phyloP scores from a whole-genome alignment of 2,888 invertebrate species.

The Synanthedon andrenaeformis region DNA sequence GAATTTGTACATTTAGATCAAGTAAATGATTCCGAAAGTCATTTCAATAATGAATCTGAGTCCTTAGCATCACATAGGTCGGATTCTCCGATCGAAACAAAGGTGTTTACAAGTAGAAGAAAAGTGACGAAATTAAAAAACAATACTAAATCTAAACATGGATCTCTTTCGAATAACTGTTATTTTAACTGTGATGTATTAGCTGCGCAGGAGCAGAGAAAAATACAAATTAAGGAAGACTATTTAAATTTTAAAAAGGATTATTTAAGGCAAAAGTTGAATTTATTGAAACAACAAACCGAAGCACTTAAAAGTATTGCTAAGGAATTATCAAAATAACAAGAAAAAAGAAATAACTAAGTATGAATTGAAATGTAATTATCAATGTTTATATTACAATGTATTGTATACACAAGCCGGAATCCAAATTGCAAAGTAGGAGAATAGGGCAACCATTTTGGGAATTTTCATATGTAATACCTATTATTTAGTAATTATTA shows the following conservation, averaged over 20 bases:
- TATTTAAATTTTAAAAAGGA: constrained; percentile 56
- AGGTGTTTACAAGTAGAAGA: constrained; percentile 26
- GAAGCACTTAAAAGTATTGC: constrained; percentile 57
- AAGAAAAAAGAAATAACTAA: background rate
- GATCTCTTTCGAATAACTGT: constrained; percentile 30
- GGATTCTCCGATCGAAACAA: constrained; percentile 35
- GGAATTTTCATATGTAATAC: too few relatives aligned
- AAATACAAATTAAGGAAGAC: constrained; percentile 49
- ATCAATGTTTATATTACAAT: too few relatives aligned
- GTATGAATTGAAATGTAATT: too few relatives aligned
- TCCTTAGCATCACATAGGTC: constrained; percentile 34
- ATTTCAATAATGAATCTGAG: constrained; percentile 23
- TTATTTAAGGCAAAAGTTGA: constrained; percentile 50
- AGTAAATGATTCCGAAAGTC: constrained; percentile 16
- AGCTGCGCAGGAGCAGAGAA: constrained; percentile 42
- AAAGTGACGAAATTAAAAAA: constrained; percentile 20
- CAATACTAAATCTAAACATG: constrained; percentile 11
- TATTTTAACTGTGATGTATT: constrained; percentile 47
- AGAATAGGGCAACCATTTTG: too few relatives aligned
- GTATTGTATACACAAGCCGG: too few relatives aligned
- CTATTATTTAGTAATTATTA: too few relatives aligned
- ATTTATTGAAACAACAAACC: constrained; percentile 48
- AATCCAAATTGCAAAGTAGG: too few relatives aligned
- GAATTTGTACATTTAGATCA: constrained; percentile 31
- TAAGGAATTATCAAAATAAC: constrained; percentile 29